Evolutionary conservation across 1,140 invertebrate species (phyloP).

Genomic region (Drosophila sproati): DNA sequence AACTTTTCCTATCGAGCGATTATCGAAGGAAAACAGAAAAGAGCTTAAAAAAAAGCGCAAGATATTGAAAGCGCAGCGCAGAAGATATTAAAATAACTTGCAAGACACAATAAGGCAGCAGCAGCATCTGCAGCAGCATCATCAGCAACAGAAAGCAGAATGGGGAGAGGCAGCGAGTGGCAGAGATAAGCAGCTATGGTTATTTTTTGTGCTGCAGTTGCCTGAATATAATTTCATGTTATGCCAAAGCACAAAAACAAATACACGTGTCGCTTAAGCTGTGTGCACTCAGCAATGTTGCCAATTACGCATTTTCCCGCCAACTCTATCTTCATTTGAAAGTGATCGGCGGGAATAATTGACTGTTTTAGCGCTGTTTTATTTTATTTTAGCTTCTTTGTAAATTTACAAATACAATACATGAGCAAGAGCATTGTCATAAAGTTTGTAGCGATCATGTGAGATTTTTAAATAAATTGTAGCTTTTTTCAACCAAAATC

Average conservation of each 20-base stretch:
- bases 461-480: too few relatives aligned
- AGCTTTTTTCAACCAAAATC: too few relatives aligned
- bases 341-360: too few relatives aligned
- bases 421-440: too few relatives aligned
- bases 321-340: too few relatives aligned
- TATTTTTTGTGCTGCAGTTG: slow-evolving; percentile 43
- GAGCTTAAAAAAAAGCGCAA: slow-evolving; percentile 20
- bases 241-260: slow-evolving; percentile 41
- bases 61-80: slow-evolving; percentile 44
- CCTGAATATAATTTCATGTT: slow-evolving; percentile 74
- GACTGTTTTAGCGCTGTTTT: not conserved
- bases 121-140: slow-evolving; percentile 13
- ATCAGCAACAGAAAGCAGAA: not conserved
- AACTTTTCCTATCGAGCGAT: slow-evolving; percentile 30
- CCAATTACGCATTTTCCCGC: not conserved
- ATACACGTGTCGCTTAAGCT: slow-evolving; percentile 48
- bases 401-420: too few relatives aligned
- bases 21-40: slow-evolving; percentile 38
- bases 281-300: slow-evolving; percentile 7
- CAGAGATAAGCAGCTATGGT: slow-evolving; percentile 68
- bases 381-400: not conserved
- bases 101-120: slow-evolving; percentile 49
- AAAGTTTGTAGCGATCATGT: too few relatives aligned
- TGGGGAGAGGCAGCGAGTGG: not conserved
- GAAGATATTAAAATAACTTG: slow-evolving; percentile 78